Conservation (phyloP, 2,113 vertebrate species). For the Tricholaema leucomelas region DNA sequence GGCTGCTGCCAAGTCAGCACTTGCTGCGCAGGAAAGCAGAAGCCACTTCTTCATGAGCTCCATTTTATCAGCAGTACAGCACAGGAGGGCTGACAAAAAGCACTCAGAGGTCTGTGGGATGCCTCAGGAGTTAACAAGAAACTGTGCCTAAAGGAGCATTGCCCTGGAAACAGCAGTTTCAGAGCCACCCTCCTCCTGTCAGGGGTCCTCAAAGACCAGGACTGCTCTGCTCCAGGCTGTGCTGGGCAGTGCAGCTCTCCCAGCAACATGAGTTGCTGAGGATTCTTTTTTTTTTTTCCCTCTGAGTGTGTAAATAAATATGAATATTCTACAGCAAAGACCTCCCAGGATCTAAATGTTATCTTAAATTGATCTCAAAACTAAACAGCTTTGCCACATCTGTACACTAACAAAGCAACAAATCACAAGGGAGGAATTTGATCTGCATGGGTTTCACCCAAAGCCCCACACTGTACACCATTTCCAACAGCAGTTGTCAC, state of each 20-base stretch:
- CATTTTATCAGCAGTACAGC: neutral
- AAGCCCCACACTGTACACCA: neutral
- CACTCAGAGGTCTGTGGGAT: neutral
- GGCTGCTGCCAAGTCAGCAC: neutral
- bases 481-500: conserved; percentile 1
- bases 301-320: conserved; percentile 36
- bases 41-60: neutral
- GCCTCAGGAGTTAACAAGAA: neutral
- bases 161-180: neutral
- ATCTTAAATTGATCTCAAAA: conserved; percentile 27
- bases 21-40: neutral
- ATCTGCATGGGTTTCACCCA: conserved; percentile 29
- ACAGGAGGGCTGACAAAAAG: neutral
- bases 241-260: neutral
- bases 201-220: neutral
- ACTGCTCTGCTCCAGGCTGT: neutral
- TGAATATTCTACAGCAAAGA: conserved; percentile 41
- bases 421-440: conserved; percentile 28
- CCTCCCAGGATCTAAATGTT: conserved; percentile 48
- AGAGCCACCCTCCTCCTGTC: neutral
- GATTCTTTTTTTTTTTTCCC: neutral
- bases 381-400: conserved; percentile 50
- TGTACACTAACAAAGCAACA: conserved; percentile 32
- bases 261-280: neutral
- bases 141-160: neutral